Evolutionary conservation across 2,113 vertebrate genomes (phyloP).

Genomic region (Cairina moschata): DNA sequence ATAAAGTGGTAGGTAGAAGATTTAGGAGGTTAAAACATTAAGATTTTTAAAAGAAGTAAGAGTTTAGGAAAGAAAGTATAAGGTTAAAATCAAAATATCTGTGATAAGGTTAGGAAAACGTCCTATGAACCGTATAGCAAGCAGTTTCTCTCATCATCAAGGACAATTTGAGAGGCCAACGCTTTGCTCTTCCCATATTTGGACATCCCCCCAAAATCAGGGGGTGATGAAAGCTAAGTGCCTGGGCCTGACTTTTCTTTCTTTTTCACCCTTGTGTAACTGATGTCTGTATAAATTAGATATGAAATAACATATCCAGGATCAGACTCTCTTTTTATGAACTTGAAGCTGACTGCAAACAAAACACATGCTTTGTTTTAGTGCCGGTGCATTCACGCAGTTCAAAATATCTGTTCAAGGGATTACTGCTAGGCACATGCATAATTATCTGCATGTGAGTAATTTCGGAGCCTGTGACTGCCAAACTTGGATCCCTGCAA

Average conservation of each 20-base stretch:
- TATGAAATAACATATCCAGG: neutral
- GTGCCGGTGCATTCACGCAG: neutral
- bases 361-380: neutral
- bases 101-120: neutral
- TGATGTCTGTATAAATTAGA: neutral
- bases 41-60: neutral
- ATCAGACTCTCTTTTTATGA: neutral
- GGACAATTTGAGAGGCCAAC: neutral
- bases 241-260: neutral
- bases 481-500: fast-evolving
- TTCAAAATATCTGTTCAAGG: neutral
- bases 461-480: neutral
- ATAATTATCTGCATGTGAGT: fast-evolving
- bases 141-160: neutral
- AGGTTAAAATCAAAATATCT: neutral
- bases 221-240: neutral
- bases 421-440: neutral
- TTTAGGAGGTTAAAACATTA: neutral
- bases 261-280: neutral
- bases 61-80: neutral
- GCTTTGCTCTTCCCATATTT: neutral
- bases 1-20: neutral
- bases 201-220: neutral
- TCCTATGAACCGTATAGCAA: neutral
- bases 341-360: neutral